Base-by-base conservation (phyloP, 2,888 invertebrate species). In the Ferdinandea cuprea region DNA sequence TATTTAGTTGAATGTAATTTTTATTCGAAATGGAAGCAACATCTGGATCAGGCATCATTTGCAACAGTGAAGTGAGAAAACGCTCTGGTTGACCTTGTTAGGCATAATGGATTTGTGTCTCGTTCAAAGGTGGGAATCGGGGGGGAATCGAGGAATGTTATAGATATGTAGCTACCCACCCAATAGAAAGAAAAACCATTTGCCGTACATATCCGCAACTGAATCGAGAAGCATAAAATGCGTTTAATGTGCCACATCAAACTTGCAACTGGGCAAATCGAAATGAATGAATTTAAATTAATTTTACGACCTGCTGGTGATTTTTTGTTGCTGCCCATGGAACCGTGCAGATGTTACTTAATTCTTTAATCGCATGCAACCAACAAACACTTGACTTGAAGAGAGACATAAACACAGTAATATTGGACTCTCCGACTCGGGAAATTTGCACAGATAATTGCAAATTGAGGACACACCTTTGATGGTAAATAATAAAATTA, bases 401-500 rank as follows among this genome's bases (percentile, higher is more conserved):
- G 17, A 37, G 11, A n/a, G 5, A 6, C 5, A 37, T 13, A n/a
- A n/a, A 37, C 37, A 13, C 37, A 42, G 17, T 17, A 15, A 35
- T 42, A 8, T 3, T 17, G 30, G n/a, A 37, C 40, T 13, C 37
- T 44, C n/a, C 54, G 54, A 50, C n/a, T 71, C 35, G 63, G 35
- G 54, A 46, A 76, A 61, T 52, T 54, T 61, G 46, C 30, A 66
- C 58, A 61, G 44, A 37, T 61, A 54, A 68, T 61, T 74, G 50
- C 28, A 77, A n/a, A 77, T 63, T 71, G 71, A 44, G 71, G 71
- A 59, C 78, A 72, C 71, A 65, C 71, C 71, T 78, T 50, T 54
- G 35, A 50, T 15, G 61, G 35, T 28, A 52, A 71, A 52, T 59
- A 65, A 63, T 48, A 48, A 65, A 63, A 48, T 56, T 61, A 54